Base-by-base conservation (phyloP, 2,797 vertebrate genomes). In the Novumbra hubbsi region DNA sequence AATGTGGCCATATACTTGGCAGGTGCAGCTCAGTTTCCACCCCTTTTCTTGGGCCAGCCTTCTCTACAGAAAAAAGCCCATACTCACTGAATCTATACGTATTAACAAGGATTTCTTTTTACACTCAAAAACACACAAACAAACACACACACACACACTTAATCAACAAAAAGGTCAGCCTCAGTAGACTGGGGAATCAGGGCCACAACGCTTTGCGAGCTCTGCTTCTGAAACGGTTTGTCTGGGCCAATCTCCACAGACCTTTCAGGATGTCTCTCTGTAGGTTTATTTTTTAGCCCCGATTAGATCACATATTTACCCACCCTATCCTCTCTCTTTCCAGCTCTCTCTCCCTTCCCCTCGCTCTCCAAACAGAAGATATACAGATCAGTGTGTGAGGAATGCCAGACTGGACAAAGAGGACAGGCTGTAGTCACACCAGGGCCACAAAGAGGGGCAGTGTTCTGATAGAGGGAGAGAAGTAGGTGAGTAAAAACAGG, bases 341-440 rank as follows among this genome's bases (percentile, higher is more conserved):
- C 19, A 0, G 0, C 16, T 1, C 50, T n/a, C 48, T 5, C 2
- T 2, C 48, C 50, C 4, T 52, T 11, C 12, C 50, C 50, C 50
- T 28, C 48, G 68, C 85, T 73, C 84, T 76, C 66, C 72, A 75
- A 82, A 78, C 78, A 68, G 81, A 76, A 70, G 74, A 83, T 76
- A 69, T 76, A 76, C 76, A 83, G 85, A 77, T 6, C 80, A 78
- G 91, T 89, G 91, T 91, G 86, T 90, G 77, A 89, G 90, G 90
- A 92, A 94, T 92, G 88, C 78, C 77, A 84, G 76, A 64, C 76
- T 85, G 83, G 90, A 90, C 88, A 90, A 91, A 90, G 90, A 90
- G 69, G n/a, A 82, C 87, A 85, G 69, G 71, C 81, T 78, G 81
- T 81, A 82, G 88, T 79, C 76, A 72, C 75, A 80, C 49, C 75